These are phyloP conservation scores for Rallus crepitans DNA, from an alignment of 2,797 vertebrate genomes.

Conservation along the genomic window DNA sequence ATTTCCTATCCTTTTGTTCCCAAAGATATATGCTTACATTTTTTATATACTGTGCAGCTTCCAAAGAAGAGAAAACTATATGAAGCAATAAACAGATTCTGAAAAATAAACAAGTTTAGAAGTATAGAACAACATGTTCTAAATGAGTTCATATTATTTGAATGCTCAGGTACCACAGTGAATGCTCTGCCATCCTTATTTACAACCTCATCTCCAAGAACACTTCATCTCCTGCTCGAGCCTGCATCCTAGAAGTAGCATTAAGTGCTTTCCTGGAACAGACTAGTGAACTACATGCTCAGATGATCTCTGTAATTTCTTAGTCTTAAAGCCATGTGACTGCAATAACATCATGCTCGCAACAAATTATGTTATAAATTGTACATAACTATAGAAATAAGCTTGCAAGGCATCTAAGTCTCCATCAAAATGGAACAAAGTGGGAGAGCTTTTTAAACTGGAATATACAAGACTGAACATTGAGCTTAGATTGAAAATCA, in stretches of 20 bases:
- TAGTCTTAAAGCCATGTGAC: constrained; percentile 18
- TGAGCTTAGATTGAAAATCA: constrained; percentile 24
- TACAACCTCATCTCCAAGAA: background rate
- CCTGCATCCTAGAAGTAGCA: background rate
- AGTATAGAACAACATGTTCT: background rate
- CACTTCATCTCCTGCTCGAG: background rate
- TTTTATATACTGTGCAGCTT: background rate
- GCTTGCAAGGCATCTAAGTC: background rate
- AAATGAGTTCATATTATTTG: background rate
- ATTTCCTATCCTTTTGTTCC: background rate
- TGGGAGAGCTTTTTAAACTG: background rate
- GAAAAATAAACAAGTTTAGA: background rate
- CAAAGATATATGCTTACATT: background rate
- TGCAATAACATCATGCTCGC: background rate
- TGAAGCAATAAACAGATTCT: background rate
- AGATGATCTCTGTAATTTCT: background rate
- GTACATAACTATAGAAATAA: background rate
- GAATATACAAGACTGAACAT: background rate
- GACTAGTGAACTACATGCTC: background rate
- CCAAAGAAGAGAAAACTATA: background rate
- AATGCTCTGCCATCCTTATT: background rate
- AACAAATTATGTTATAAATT: background rate
- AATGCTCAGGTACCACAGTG: background rate
- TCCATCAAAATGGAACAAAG: background rate
- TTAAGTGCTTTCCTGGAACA: background rate